Percentiles rank a stretch among this genome's conserved stretches.
phyloP scores from a whole-genome alignment of 2,888 invertebrate genomes.

The Epistrophella euchroma region DNA sequence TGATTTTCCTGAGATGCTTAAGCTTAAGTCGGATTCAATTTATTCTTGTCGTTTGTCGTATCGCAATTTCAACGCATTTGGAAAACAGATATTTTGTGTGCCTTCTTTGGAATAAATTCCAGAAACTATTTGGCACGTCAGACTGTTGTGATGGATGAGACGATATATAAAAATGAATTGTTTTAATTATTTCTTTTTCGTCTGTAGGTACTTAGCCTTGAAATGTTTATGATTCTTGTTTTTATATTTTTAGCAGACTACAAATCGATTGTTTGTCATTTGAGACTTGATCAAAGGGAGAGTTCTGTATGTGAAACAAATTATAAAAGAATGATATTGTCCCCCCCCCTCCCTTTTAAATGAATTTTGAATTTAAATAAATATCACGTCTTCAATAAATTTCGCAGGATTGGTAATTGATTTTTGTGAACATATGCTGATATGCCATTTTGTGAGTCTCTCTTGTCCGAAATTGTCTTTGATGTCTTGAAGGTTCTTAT shows the following conservation, averaged over 20 bases:
- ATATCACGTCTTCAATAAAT: slow-evolving; percentile 57
- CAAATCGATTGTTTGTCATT: neutral
- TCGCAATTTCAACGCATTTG: slow-evolving; percentile 41
- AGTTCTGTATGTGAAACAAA: slow-evolving; percentile 18
- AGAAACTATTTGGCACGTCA: slow-evolving; percentile 70
- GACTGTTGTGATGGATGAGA: slow-evolving; percentile 49
- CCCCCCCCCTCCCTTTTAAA: slow-evolving; percentile 46
- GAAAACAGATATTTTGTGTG: slow-evolving; percentile 34
- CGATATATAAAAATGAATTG: slow-evolving; percentile 61
- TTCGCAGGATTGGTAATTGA: slow-evolving; percentile 1
- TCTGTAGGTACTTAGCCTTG: slow-evolving; percentile 39
- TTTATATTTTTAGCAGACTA: slow-evolving; percentile 42
- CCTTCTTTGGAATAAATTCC: slow-evolving; percentile 69
- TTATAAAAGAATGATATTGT: slow-evolving; percentile 59
- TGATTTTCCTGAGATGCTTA: slow-evolving; percentile 4
- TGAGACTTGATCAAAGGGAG: neutral
- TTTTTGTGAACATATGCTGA: slow-evolving; percentile 29
- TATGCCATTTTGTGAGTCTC: slow-evolving; percentile 8
- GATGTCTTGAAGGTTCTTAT: slow-evolving; percentile 31
- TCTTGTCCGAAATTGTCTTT: slow-evolving; percentile 31
- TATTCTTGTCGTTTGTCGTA: slow-evolving; percentile 41
- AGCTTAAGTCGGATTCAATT: slow-evolving; percentile 29
- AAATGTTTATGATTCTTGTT: slow-evolving; percentile 14
- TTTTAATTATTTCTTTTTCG: slow-evolving; percentile 56
- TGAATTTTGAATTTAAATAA: slow-evolving; percentile 50